Evolutionary conservation across 2,797 vertebrate genomes (phyloP).

Genomic region (Oreochromis grahami): DNA sequence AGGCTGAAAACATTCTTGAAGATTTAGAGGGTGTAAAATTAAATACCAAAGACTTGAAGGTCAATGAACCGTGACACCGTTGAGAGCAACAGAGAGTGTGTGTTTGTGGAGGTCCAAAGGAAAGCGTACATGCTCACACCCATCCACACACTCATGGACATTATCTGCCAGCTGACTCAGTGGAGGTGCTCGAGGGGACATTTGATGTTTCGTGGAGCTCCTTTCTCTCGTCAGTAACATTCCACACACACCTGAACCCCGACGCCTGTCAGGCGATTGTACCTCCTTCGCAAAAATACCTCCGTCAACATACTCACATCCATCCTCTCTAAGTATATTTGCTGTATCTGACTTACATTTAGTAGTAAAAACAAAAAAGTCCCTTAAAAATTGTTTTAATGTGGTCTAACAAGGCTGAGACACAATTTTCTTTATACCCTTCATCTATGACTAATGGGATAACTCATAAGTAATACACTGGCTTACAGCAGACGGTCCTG

Average conservation of each 20-base stretch:
- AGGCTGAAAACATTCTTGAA: not conserved
- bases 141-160: not conserved
- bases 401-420: not conserved
- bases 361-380: not conserved
- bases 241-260: constrained; percentile 57
- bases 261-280: constrained; percentile 1
- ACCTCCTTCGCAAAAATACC: not conserved
- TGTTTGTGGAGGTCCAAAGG: not conserved
- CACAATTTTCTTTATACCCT: not conserved
- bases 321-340: not conserved
- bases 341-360: not conserved
- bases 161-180: constrained; percentile 61
- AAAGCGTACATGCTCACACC: not conserved
- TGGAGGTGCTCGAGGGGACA: constrained; percentile 45
- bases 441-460: not conserved
- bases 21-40: not conserved
- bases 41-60: constrained; percentile 5
- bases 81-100: not conserved
- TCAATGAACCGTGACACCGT: constrained; percentile 25
- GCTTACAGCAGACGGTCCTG: not conserved
- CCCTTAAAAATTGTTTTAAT: not conserved
- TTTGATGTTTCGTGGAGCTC: constrained; percentile 29
- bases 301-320: not conserved
- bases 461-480: not conserved
- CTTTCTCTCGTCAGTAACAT: constrained; percentile 47